Base-by-base conservation (phyloP, 2,888 invertebrate genomes). In the Tipula unca region DNA sequence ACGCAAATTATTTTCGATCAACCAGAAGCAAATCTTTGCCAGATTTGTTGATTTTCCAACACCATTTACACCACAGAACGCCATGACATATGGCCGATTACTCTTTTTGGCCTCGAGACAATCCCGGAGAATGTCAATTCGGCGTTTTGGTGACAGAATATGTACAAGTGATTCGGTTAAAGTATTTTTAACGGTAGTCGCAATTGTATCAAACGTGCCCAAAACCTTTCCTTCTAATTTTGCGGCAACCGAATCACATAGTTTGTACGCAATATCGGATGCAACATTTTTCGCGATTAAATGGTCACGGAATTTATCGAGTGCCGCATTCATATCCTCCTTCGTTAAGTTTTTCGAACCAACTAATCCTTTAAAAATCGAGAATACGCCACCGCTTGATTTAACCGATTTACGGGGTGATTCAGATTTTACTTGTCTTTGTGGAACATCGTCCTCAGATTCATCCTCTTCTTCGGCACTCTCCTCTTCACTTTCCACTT, bases 11-110 rank as follows among this genome's bases (percentile, higher is more conserved):
- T 99, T 99, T 92, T 99, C 99, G 87, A 99, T 97, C 88, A 99
- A 92, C 99, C 99, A 99, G 92, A 99, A 99, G 89, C 98, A 98
- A 88, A 99, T 98, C 94, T 99, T 99, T 0, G 99, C 99, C 85
- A 99, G 92, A 92, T 99, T 99, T 1, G 99, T 99, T 0, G 98
- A 99, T 89, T 99, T 99, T 85, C 99, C 99, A 0, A 99, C 99
- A 17, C 99, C 99, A 91, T 99, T 99, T 1, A 95, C 99, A 86
- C 99, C 99, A 91, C 99, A 99, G 90, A 99, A 99, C 0, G 97
- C 94, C 93, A 99, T 96, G 8, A 97, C 95, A 90, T 97, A 99
- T 0, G 99, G 99, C n/a, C 95, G 92, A n/a, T 93, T 93, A 87
- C 94, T 93, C 85, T 94, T 93, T 89, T 95, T 95, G 0, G 98